Base-by-base conservation (phyloP, 1,140 invertebrate species). In the Neodiprion pinetum region DNA sequence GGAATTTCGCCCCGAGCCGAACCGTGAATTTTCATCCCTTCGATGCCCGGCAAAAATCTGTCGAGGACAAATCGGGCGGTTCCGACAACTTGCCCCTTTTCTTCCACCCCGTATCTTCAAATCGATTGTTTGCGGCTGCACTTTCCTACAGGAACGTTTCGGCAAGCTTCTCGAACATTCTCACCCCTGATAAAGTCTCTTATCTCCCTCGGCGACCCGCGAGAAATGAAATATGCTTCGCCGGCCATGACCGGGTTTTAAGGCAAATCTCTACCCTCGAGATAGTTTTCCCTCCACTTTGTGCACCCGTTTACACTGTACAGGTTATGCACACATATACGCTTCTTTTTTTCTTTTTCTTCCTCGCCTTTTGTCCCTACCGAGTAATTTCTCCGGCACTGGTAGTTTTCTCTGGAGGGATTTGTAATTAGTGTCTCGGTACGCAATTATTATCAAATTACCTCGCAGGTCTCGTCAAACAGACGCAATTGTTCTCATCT, bases 381-480 rank as follows among this genome's bases (percentile, higher is more conserved):
- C 53, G 53, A 61, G 53, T 61, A 61, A 61, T 61, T 61, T 61
- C 53, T 1, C 53, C 0, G 28, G 28, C 28, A 40, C 53, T 12
- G 5, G 7, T 5, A 61, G 53, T 9, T 61, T 61, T 61, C 53
- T 9, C 53, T 12, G 11, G 53, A 61, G 53, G 53, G 53, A 61
- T 61, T 61, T 5, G 11, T 61, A 61, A 61, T 61, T 61, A 61
- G 53, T 9, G 11, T 61, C 53, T 12, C 53, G 53, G 53, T 61
- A 17, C 53, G 53, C n/a, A 61, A 61, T 61, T 61, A 61, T 61
- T 61, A 61, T 61, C 53, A 61, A 61, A 61, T 61, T 61, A 61
- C 11, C 53, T 61, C 11, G n/a, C 11, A 40, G 28, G 28, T 40
- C 28, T 40, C 28, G 28, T 40, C 28, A 40, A 61, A 61, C n/a